Evolutionary conservation across 2,888 invertebrate species (phyloP), one percentile per base, ranked within the genome.

Genomic region (Bibio marci): DNA sequence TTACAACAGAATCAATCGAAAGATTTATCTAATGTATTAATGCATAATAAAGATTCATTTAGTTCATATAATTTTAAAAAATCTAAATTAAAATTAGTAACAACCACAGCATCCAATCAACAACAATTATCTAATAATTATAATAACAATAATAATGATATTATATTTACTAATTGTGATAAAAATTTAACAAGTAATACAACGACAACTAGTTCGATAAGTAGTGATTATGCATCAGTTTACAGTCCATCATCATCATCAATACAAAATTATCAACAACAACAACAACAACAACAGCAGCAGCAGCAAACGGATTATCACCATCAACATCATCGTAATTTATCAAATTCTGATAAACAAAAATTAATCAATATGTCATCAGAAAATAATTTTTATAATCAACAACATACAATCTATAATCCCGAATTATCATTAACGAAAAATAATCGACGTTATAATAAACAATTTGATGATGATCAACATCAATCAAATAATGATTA

Each of bases 191-290:
- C 48, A 39, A 41, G 45, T 49, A 41, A 47, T 35, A 47, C 44
- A 42, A 38, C 22, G 8, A 49, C 41, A 40, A 58, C 61, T 3
- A 60, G 58, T 33, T 62, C 62, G 3, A 40, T 60, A 37, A 62
- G 62, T 47, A 62, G 59, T 37, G 62, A 62, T 41, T 62, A 62
- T 43, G 61, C 62, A 10, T 62, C 62, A 1, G 62, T 62, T 1
- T 62, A 59, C 35, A 60, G 60, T 41, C 54, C 57, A 28, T 45
- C 48, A 22, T 8, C 13, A 37, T 19, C 12, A 26, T 26, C 5
- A 19, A n/a, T 25, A 33, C 30, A 38, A 5, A 35, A 38, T 25
- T 36, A 35, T 14, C 30, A 32, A 38, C 18, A 27, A 30, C 5
- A 14, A 26, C 37, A 32, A 22, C 30, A 22, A 8, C 38, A 27